These are phyloP conservation scores for Cyrtorhinus lividipennis DNA, from an alignment of 1,140 invertebrate genomes.

Conservation along the genomic window DNA sequence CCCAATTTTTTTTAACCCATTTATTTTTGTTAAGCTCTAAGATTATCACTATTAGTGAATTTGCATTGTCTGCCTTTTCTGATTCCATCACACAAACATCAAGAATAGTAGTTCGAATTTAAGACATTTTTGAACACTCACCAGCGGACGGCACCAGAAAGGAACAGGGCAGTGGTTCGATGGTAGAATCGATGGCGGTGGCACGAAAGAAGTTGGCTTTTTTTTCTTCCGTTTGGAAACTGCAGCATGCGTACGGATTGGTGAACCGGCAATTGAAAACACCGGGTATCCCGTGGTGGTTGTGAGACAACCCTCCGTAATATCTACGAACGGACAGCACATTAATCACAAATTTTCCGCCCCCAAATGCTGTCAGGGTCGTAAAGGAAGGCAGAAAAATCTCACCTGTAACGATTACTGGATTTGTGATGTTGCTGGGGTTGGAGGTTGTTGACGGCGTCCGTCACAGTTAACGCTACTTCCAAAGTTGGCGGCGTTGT, in stretches of 20 bases:
- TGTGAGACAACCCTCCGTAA: slow-evolving; percentile 20
- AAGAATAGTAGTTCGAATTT: slow-evolving; percentile 22
- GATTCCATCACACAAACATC: too few relatives aligned
- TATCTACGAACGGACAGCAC: slow-evolving; percentile 16
- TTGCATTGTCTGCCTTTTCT: too few relatives aligned
- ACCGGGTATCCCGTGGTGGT: slow-evolving; percentile 51
- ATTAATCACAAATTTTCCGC: too few relatives aligned
- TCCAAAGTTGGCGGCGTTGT: neutral
- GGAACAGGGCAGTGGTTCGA: slow-evolving; percentile 38
- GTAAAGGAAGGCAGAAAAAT: too few relatives aligned
- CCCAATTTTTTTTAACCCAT: too few relatives aligned
- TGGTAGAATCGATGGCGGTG: slow-evolving; percentile 43
- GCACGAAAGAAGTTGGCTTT: slow-evolving; percentile 72
- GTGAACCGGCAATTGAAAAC: slow-evolving; percentile 79
- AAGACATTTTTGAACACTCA: slow-evolving; percentile 27
- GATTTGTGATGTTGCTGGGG: neutral
- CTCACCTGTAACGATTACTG: neutral
- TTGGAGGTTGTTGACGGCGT: neutral
- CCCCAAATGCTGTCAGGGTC: too few relatives aligned
- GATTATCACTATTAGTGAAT: slow-evolving; percentile 24
- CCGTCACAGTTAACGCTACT: neutral
- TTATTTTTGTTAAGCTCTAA: too few relatives aligned
- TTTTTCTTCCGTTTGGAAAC: slow-evolving; percentile 68
- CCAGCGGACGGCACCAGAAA: slow-evolving; percentile 65
- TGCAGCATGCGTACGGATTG: slow-evolving; percentile 43